Evolutionary conservation across 2,113 vertebrate genomes (phyloP).

Genomic region (Argyrosomus japonicus): DNA sequence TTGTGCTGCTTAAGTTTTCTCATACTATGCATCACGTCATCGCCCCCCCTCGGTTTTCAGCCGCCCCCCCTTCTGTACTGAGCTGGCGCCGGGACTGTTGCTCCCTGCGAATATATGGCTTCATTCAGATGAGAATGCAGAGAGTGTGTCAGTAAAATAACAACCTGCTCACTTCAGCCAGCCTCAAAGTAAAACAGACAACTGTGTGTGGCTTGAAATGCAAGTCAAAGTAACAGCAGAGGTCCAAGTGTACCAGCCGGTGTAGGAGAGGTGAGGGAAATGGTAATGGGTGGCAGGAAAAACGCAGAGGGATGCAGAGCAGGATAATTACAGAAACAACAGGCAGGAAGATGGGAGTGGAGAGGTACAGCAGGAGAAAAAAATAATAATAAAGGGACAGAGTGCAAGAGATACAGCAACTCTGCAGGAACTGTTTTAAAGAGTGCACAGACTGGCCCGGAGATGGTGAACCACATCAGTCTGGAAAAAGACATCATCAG

Average conservation of each 20-base stretch:
- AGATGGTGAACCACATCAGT: not conserved
- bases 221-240: not conserved
- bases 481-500: not conserved
- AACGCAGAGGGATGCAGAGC: slow-evolving; percentile 6
- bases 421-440: not conserved
- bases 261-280: not conserved
- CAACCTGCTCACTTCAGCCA: not conserved
- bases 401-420: not conserved
- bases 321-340: slow-evolving; percentile 27
- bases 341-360: not conserved
- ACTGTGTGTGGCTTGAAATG: not conserved
- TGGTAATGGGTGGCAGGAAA: not conserved
- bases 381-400: not conserved
- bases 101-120: not conserved
- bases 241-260: not conserved
- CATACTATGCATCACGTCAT: no score
- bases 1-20: no score
- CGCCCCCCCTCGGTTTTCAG: no score
- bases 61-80: no score
- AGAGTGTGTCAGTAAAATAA: not conserved
- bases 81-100: no score
- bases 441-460: not conserved
- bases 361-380: not conserved
- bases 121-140: not conserved
- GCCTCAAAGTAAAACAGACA: not conserved